These are phyloP conservation scores for Temnothorax curvispinosus DNA, from an alignment of 1,140 invertebrate species.

Conservation along the genomic window DNA sequence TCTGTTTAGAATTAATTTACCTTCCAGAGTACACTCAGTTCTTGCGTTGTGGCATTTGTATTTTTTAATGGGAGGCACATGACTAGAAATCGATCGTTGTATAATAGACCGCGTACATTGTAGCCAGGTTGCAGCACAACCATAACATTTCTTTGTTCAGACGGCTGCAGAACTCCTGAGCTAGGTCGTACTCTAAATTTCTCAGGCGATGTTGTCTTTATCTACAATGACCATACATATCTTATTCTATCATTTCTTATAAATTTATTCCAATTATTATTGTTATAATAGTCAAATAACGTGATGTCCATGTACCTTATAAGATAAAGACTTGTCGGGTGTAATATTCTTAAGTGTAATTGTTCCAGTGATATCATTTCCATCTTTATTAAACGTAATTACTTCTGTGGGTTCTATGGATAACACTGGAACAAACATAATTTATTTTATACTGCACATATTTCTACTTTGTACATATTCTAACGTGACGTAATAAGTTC, in stretches of 20 bases:
- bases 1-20: conserved; percentile 76
- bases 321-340: conserved; percentile 88
- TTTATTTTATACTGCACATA: conserved; percentile 7
- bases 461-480: not conserved
- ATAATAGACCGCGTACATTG: conserved; percentile 85
- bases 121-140: conserved; percentile 87
- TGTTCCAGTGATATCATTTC: conserved; percentile 88
- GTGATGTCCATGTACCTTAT: conserved; percentile 87
- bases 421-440: conserved; percentile 80
- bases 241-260: not conserved
- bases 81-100: conserved; percentile 90
- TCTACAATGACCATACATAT: conserved; percentile 83
- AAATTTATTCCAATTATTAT: conserved; percentile 25
- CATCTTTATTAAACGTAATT: conserved; percentile 88
- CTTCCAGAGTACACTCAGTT: conserved; percentile 89
- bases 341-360: conserved; percentile 90
- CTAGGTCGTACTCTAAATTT: conserved; percentile 96
- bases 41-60: conserved; percentile 82
- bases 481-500: not conserved
- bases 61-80: conserved; percentile 88
- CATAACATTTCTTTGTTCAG: conserved; percentile 83
- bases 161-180: conserved; percentile 90
- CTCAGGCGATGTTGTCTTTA: conserved; percentile 92
- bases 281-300: conserved; percentile 17
- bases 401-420: conserved; percentile 85